These are phyloP conservation scores for Anastrepha ludens DNA, from an alignment of 1,140 invertebrate species.

Conservation along the genomic window DNA sequence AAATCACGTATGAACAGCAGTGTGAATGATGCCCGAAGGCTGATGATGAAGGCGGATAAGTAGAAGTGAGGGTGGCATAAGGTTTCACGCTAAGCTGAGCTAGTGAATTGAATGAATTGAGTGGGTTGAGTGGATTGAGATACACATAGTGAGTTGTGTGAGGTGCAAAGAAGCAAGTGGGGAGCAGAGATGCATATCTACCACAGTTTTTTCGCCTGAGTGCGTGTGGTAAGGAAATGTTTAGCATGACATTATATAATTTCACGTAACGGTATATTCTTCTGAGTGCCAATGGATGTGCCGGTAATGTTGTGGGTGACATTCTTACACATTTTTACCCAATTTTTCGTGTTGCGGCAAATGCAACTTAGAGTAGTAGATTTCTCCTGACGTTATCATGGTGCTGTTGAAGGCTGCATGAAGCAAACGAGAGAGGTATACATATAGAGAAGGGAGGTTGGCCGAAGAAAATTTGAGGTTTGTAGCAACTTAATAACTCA, in stretches of 20 bases:
- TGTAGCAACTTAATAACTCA: no score
- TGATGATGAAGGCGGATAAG: conserved; percentile 22
- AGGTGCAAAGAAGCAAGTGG: neutral
- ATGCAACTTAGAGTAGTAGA: neutral
- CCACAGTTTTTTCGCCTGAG: neutral
- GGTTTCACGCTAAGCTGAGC: neutral
- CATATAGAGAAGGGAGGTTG: no score
- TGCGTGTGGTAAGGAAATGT: neutral
- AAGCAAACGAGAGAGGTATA: no score
- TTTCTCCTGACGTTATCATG: no score
- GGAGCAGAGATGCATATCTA: neutral
- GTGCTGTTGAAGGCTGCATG: no score
- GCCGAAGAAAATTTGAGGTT: no score
- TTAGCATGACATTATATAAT: neutral
- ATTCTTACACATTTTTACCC: neutral
- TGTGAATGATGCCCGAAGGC: conserved; percentile 15
- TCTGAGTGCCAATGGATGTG: neutral
- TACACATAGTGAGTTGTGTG: neutral
- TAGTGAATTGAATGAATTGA: neutral
- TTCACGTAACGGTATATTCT: neutral
- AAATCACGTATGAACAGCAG: conserved; percentile 52
- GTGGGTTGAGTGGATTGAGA: neutral
- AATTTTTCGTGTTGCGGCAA: neutral
- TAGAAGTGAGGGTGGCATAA: neutral
- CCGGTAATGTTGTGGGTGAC: neutral